These are phyloP conservation scores for Tenthredo notha DNA, from an alignment of 2,888 invertebrate genomes.

Conservation along the genomic window DNA sequence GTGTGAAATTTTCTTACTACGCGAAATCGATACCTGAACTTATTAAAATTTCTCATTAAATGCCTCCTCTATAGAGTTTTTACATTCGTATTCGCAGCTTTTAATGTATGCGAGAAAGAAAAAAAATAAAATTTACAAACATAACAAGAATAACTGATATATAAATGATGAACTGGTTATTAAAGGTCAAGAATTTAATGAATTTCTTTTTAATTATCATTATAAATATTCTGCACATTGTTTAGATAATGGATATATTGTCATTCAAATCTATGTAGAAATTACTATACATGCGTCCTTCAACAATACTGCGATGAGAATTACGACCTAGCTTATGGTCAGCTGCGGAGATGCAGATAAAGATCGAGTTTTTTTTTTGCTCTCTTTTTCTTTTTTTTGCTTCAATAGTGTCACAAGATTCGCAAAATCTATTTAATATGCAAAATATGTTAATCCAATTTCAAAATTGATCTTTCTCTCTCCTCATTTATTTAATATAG, in stretches of 20 bases:
- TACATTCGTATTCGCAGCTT: background rate
- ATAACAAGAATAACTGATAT: constrained; percentile 20
- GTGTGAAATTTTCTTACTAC: background rate
- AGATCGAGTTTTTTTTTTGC: background rate
- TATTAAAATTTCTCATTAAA: background rate
- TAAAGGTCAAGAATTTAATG: constrained; percentile 13
- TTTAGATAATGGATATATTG: background rate
- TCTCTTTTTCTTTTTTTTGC: background rate
- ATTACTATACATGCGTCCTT: background rate
- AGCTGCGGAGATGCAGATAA: background rate
- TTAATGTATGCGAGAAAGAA: constrained; percentile 9
- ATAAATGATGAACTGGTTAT: background rate
- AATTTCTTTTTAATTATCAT: constrained; percentile 13
- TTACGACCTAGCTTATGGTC: background rate
- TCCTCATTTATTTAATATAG: background rate
- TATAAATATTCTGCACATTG: background rate
- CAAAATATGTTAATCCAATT: background rate
- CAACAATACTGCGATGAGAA: background rate
- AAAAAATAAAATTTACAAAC: background rate
- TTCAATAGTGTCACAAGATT: background rate
- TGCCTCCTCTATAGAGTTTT: background rate
- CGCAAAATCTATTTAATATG: background rate
- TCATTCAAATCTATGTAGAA: constrained; percentile 7
- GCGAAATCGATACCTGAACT: background rate
- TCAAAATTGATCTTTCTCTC: background rate